phyloP scores from a whole-genome alignment of 2,113 vertebrate species.

The Hemiprocne comata region DNA sequence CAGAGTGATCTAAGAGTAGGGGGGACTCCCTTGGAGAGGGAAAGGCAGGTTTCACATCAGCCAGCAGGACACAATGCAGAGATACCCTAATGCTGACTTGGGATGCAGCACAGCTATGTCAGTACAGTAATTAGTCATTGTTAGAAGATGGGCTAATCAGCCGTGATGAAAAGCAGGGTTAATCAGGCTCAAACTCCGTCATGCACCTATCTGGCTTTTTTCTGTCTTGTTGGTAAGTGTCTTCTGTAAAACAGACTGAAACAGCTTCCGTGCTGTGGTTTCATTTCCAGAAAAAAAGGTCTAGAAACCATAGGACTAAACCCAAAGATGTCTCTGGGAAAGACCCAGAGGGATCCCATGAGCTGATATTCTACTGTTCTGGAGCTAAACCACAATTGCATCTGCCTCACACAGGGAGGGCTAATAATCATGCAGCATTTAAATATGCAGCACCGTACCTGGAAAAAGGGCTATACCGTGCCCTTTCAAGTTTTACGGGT shows the following conservation, averaged over 20 bases:
- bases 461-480: not conserved
- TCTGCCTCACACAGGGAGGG: not conserved
- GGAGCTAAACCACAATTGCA: not conserved
- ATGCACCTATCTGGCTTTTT: not conserved
- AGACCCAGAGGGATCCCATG: not conserved
- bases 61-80: not conserved
- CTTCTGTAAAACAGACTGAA: not conserved
- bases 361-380: not conserved
- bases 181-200: not conserved
- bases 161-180: not conserved
- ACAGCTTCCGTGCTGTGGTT: not conserved
- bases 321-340: not conserved
- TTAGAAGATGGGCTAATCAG: not conserved
- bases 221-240: not conserved
- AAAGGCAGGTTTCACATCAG: not conserved
- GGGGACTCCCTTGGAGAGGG: not conserved
- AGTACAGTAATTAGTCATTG: not conserved
- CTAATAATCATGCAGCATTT: not conserved
- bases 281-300: not conserved
- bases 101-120: not conserved
- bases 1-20: not conserved
- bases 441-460: not conserved
- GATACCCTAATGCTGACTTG: not conserved
- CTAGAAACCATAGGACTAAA: not conserved
- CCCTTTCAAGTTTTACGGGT: not conserved